Conservation (phyloP, 2,888 invertebrate genomes). For the Trichopoda pennipes region DNA sequence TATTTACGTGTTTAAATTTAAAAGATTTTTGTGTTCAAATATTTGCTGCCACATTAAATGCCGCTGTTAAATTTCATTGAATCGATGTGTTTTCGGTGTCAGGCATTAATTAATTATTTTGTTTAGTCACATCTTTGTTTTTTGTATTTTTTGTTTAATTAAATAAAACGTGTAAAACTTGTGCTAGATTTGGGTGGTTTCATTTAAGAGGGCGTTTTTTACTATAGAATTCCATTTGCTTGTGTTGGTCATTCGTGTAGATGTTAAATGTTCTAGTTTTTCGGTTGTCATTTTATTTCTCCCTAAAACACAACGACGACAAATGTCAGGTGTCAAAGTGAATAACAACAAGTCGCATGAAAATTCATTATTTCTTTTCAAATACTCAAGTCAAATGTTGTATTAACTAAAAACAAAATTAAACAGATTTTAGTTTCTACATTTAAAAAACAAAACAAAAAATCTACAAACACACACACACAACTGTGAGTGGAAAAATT, state of each 20-base stretch:
- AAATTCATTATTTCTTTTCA: slow-evolving; percentile 26
- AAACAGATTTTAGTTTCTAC: neutral
- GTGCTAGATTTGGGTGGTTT: slow-evolving; percentile 34
- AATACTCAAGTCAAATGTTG: slow-evolving; percentile 11
- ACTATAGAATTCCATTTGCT: slow-evolving; percentile 29
- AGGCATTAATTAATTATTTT: slow-evolving; percentile 63
- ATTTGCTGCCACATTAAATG: slow-evolving; percentile 49
- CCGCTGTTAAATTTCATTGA: slow-evolving; percentile 35
- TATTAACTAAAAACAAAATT: slow-evolving; percentile 11
- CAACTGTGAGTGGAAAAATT: neutral
- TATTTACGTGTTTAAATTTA: neutral
- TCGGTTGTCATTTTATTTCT: slow-evolving; percentile 39
- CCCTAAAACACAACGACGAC: slow-evolving; percentile 29
- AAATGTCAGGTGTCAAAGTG: slow-evolving; percentile 61
- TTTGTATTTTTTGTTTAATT: slow-evolving; percentile 12
- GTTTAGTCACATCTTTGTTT: slow-evolving; percentile 1
- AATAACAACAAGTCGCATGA: slow-evolving; percentile 49
- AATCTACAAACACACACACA: no score
- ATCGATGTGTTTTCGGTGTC: slow-evolving; percentile 51
- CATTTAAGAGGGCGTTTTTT: slow-evolving; percentile 11
- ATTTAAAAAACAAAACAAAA: no score
- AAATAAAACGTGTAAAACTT: slow-evolving; percentile 15
- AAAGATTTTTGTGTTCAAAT: slow-evolving; percentile 3
- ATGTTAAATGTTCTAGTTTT: slow-evolving; percentile 43
- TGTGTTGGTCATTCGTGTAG: slow-evolving; percentile 26